Conservation (phyloP, 2,113 vertebrate species). For the Mormoops blainvillei region DNA sequence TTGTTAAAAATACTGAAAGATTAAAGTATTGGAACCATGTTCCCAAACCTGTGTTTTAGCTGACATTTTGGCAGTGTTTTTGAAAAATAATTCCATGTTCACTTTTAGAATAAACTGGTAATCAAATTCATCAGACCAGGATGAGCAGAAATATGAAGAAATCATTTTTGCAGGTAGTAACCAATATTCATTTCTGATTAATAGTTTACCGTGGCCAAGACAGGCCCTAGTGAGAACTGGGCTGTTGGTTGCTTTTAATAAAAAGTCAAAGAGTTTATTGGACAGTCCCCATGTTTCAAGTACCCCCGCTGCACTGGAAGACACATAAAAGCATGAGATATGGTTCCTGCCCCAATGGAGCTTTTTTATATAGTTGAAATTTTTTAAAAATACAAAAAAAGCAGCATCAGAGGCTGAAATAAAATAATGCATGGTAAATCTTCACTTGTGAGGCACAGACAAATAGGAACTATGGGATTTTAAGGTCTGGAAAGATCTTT, state of each 20-base stretch:
- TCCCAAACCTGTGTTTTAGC: conserved; percentile 8
- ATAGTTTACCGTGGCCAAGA: background rate
- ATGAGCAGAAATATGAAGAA: background rate
- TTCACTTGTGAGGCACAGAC: background rate
- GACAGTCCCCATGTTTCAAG: background rate
- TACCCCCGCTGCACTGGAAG: background rate
- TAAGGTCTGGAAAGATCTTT: background rate
- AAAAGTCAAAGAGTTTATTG: background rate
- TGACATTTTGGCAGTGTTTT: background rate
- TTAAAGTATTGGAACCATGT: background rate
- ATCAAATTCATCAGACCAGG: background rate
- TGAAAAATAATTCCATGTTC: background rate
- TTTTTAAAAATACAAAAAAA: background rate
- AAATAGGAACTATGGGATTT: background rate
- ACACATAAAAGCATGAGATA: background rate
- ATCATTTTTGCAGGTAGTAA: background rate
- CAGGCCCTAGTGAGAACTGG: background rate
- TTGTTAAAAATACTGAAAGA: conserved; percentile 18
- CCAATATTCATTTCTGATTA: background rate
- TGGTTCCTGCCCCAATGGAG: background rate
- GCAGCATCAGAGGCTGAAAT: background rate
- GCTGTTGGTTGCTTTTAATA: background rate
- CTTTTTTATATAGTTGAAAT: background rate
- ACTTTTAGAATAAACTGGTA: background rate
- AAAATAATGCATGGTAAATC: background rate